Percentiles rank a stretch among this genome's conserved stretches.
These are phyloP conservation scores for Penelope pileata DNA, from an alignment of 2,113 vertebrate genomes.

Conservation along the genomic window DNA sequence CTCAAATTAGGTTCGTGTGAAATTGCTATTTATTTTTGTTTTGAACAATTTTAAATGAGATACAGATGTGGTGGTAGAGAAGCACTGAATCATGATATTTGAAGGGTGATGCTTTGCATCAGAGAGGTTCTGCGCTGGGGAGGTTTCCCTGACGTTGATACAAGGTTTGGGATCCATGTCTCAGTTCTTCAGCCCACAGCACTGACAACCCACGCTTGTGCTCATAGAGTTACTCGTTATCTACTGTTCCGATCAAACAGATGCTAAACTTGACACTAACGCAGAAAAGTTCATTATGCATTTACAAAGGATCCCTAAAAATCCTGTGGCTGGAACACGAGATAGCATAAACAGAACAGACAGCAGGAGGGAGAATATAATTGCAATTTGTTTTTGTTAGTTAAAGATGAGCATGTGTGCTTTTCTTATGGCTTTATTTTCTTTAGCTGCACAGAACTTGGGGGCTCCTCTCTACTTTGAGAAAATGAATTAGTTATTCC, in stretches of 20 bases:
- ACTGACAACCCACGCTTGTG: neutral
- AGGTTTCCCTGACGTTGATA: neutral
- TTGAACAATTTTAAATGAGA: constrained; percentile 13
- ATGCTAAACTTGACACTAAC: constrained; percentile 52
- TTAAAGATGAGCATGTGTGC: constrained; percentile 45
- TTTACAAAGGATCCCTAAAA: constrained; percentile 19
- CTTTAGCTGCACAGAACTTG: neutral
- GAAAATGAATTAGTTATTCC: neutral
- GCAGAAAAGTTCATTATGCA: constrained; percentile 1
- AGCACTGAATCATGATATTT: constrained; percentile 13
- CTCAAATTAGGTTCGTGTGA: neutral
- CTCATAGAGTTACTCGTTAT: neutral
- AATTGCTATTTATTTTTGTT: constrained; percentile 32
- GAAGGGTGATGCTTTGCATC: constrained; percentile 5
- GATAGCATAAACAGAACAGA: constrained; percentile 54
- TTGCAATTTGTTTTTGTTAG: constrained; percentile 54
- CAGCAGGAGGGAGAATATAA: constrained; percentile 51
- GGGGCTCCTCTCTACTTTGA: neutral
- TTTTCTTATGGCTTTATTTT: constrained; percentile 22
- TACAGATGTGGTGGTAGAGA: constrained; percentile 36
- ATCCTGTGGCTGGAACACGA: neutral
- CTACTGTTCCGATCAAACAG: constrained; percentile 19
- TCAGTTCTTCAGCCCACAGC: neutral
- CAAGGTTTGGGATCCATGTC: neutral
- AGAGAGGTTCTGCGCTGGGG: neutral